These are phyloP conservation scores for Agonopterix alstromeriana DNA, from an alignment of 2,888 invertebrate species.

Conservation along the genomic window DNA sequence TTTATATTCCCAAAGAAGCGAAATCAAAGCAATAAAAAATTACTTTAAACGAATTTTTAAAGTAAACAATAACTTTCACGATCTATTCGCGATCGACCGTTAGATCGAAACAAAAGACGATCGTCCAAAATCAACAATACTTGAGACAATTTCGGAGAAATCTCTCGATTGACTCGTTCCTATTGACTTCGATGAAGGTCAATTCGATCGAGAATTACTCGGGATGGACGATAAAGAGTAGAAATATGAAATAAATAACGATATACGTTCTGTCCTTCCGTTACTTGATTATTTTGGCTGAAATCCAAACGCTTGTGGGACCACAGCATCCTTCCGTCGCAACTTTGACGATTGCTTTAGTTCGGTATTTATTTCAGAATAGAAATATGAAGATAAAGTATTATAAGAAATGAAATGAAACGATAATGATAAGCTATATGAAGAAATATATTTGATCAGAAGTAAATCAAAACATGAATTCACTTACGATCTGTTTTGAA, in stretches of 20 bases:
- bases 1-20: too few relatives aligned
- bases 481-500: too few relatives aligned
- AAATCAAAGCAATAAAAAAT: too few relatives aligned
- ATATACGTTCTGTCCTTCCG: slow-evolving; percentile 40
- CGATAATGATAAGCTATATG: too few relatives aligned
- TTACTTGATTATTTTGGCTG: slow-evolving; percentile 63
- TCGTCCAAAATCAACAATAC: background rate
- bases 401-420: too few relatives aligned
- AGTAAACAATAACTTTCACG: slow-evolving; percentile 7
- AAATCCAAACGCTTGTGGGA: slow-evolving; percentile 45
- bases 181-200: slow-evolving; percentile 30
- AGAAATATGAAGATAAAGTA: too few relatives aligned
- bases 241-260: slow-evolving; percentile 47
- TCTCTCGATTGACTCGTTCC: background rate
- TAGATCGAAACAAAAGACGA: background rate
- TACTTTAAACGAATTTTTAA: background rate
- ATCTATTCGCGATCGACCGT: background rate
- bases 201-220: slow-evolving; percentile 34
- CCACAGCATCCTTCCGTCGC: slow-evolving; percentile 31
- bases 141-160: background rate
- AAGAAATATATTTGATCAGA: too few relatives aligned
- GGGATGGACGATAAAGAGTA: slow-evolving; percentile 42
- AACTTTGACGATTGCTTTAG: too few relatives aligned
- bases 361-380: too few relatives aligned
- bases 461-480: too few relatives aligned